A percentile compares a stretch with the other conserved stretches of the same genome.
Conservation (phyloP, 2,113 vertebrate genomes). For the Leuciscus idus region DNA sequence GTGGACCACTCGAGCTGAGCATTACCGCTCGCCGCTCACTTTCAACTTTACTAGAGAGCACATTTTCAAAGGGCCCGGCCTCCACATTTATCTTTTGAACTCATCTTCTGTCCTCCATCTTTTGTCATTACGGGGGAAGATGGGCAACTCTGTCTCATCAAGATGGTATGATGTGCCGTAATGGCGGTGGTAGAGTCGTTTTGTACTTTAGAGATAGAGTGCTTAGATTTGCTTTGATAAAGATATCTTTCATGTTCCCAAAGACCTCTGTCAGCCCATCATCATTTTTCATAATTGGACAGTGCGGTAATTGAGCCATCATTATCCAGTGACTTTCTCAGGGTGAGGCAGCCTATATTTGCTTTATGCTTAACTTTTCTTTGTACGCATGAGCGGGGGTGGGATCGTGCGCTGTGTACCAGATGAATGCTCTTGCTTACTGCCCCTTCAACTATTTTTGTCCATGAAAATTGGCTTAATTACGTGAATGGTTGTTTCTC, state of each 20-base stretch:
- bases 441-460: slow-evolving; percentile 84
- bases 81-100: slow-evolving; percentile 60
- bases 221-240: slow-evolving; percentile 78
- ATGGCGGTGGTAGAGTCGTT: slow-evolving; percentile 60
- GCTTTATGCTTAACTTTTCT: slow-evolving; percentile 86
- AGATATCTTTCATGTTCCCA: slow-evolving; percentile 73
- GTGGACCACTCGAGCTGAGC: slow-evolving; percentile 44
- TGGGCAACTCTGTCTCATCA: slow-evolving; percentile 74
- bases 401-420: slow-evolving; percentile 51
- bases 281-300: slow-evolving; percentile 77
- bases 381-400: slow-evolving; percentile 63
- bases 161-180: slow-evolving; percentile 71
- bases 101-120: slow-evolving; percentile 59
- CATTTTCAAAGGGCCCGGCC: slow-evolving; percentile 76
- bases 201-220: slow-evolving; percentile 69
- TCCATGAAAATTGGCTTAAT: slow-evolving; percentile 93
- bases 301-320: slow-evolving; percentile 82
- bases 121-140: slow-evolving; percentile 73
- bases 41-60: slow-evolving; percentile 66
- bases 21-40: slow-evolving; percentile 42
- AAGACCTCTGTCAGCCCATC: slow-evolving; percentile 74
- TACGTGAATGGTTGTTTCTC: slow-evolving; percentile 85
- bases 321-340: slow-evolving; percentile 76
- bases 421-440: slow-evolving; percentile 86
- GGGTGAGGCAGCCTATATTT: slow-evolving; percentile 75